Evolutionary conservation across 2,113 vertebrate genomes (phyloP).

Genomic region (Halcyon senegalensis): DNA sequence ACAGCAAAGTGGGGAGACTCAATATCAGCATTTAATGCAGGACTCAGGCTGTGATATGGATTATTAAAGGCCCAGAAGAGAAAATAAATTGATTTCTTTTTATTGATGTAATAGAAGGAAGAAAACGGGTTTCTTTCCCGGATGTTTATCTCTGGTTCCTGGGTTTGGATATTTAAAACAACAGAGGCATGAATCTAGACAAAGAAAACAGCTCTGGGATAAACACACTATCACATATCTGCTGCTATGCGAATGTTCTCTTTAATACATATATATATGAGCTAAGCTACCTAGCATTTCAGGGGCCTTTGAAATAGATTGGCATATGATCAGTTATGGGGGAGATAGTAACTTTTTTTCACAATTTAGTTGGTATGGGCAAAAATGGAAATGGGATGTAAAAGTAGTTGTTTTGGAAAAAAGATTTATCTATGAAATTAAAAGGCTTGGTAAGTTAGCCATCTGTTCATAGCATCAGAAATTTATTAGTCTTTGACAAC

Average conservation of each 20-base stretch:
- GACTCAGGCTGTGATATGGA: background rate
- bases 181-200: background rate
- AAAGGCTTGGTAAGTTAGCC: background rate
- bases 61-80: background rate
- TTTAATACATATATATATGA: background rate
- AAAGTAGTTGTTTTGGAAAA: background rate
- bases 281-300: background rate
- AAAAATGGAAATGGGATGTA: background rate
- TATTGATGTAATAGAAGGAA: background rate
- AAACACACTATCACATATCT: background rate
- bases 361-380: background rate
- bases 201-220: background rate
- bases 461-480: background rate
- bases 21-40: background rate
- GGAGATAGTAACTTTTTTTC: background rate
- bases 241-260: background rate
- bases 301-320: background rate
- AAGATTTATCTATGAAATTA: background rate
- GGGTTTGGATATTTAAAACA: background rate
- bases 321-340: background rate
- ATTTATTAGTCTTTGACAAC: background rate
- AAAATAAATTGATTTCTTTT: background rate
- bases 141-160: background rate
- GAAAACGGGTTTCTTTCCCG: background rate
- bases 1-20: background rate